Base-by-base conservation (phyloP, 2,888 invertebrate species). In the Cryptus viduatorius region DNA sequence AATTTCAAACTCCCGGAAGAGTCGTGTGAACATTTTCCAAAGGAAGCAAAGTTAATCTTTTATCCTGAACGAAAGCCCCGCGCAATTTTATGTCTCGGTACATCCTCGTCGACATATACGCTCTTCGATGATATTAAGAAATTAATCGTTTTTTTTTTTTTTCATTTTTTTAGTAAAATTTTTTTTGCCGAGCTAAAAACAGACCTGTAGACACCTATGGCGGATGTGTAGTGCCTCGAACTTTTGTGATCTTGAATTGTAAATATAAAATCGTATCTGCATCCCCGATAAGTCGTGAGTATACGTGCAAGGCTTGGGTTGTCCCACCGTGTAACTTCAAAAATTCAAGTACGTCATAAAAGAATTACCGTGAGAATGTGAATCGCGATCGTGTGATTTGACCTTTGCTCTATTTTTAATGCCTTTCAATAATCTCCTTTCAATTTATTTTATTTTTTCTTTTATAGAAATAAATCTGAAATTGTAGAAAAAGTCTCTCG, bases 221-320 rank as follows among this genome's bases (percentile, higher is more conserved):
- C 97, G 7, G 98, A 97, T 1, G 97, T 97, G 92, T 98, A 99
- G 92, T 99, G 97, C 81, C 98, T 94, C 65, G 97, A 96, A 90
- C 97, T 97, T 87, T 97, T 97, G 0, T 97, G 96, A 14, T 98
- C 96, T 31, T 98, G 94, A 94, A 99, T 99, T 0, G 98, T 99
- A 93, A 99, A 99, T 87, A 99, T 97, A 93, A 99, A 99, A 94
- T 99, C 99, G 93, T 98, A 99, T 90, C 98, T 95, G 24, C 97
- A 97, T 81, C 96, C 96, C 88, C 96, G 96, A 86, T 96, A 97
- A 31, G 96, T 96, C 0, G 99, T 98, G 86, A 99, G 94, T 48
- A 99, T 24, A 24, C 95, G 92, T 98, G 97, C 14, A 99, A 94
- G 0, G 99, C 98, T 93, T 98, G 97, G 0, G 98, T 97, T 42